These are phyloP conservation scores for Phengaris alcon DNA, from an alignment of 2,888 invertebrate genomes.

Conservation along the genomic window DNA sequence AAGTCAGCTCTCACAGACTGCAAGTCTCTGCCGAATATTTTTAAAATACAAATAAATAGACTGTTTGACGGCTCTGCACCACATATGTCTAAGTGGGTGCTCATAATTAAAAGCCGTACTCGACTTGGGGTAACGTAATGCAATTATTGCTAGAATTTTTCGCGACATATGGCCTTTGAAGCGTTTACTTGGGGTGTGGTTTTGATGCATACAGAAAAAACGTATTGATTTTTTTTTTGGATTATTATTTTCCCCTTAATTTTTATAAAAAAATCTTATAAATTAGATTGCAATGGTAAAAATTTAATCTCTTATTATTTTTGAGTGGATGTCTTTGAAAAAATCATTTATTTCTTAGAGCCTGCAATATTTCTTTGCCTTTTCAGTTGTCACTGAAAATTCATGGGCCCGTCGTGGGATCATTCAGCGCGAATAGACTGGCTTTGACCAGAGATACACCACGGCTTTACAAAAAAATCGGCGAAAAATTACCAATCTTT, in stretches of 20 bases:
- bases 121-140: slow-evolving; percentile 72
- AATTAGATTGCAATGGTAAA: neutral
- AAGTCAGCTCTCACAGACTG: neutral
- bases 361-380: too few relatives aligned
- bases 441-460: too few relatives aligned
- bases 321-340: too few relatives aligned
- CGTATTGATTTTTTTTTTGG: slow-evolving; percentile 35
- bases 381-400: too few relatives aligned
- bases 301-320: too few relatives aligned
- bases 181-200: slow-evolving; percentile 46
- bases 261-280: neutral
- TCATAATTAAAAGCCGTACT: slow-evolving; percentile 71
- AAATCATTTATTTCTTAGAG: too few relatives aligned
- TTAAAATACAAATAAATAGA: slow-evolving; percentile 21
- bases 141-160: slow-evolving; percentile 75
- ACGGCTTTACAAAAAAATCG: too few relatives aligned
- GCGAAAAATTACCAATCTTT: neutral
- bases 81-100: slow-evolving; percentile 76
- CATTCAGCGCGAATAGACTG: too few relatives aligned
- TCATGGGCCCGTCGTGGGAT: too few relatives aligned
- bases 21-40: neutral
- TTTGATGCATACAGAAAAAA: slow-evolving; percentile 33
- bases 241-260: neutral
- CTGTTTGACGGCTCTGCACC: slow-evolving; percentile 42
- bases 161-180: slow-evolving; percentile 72